phyloP scores from a whole-genome alignment of 2,113 vertebrate genomes.

The Setophaga coronata region DNA sequence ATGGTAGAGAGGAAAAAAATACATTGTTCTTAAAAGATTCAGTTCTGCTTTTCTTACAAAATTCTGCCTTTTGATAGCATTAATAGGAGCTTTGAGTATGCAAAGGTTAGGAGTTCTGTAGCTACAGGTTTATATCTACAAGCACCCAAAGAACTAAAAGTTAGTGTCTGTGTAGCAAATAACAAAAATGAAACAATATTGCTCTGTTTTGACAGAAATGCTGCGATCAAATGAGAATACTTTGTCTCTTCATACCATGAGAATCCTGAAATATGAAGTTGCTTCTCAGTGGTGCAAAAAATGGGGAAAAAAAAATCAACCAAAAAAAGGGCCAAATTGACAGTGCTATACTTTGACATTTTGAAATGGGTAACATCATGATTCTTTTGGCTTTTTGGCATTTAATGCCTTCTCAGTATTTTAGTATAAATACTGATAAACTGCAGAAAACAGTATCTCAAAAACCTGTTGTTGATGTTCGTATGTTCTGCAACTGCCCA shows the following conservation, averaged over 20 bases:
- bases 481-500: neutral
- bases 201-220: neutral
- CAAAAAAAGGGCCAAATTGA: neutral
- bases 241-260: neutral
- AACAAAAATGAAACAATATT: neutral
- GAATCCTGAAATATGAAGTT: neutral
- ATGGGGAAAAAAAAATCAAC: rapidly evolving
- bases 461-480: neutral
- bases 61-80: neutral
- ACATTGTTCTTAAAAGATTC: neutral
- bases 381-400: neutral
- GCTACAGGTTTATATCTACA: neutral
- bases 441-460: neutral
- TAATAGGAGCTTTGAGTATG: neutral
- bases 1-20: neutral
- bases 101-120: neutral
- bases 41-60: neutral
- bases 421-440: neutral
- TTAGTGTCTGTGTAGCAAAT: neutral
- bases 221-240: neutral
- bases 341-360: neutral
- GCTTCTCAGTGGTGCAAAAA: neutral
- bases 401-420: neutral
- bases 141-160: neutral
- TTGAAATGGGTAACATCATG: neutral